phyloP scores from a whole-genome alignment of 2,797 vertebrate genomes.

The Adelosebastes latens region DNA sequence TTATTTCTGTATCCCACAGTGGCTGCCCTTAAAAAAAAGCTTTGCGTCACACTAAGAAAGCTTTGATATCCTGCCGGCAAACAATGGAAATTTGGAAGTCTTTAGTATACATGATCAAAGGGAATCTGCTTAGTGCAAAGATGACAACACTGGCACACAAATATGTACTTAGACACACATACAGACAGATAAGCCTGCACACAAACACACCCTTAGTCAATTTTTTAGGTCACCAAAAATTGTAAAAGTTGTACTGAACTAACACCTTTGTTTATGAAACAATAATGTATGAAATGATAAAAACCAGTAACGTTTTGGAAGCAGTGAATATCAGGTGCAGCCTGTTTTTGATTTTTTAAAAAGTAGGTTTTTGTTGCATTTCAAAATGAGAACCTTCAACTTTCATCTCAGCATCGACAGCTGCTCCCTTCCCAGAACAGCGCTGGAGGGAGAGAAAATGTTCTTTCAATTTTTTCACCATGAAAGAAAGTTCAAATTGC shows the following conservation, averaged over 20 bases:
- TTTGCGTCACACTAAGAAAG: conserved; percentile 21
- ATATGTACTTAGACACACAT: neutral
- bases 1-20: conserved; percentile 59
- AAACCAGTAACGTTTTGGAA: neutral
- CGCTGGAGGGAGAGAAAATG: conserved; percentile 31
- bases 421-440: conserved; percentile 7
- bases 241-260: neutral
- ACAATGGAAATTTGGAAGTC: conserved; percentile 56
- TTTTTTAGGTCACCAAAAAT: neutral
- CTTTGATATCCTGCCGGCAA: conserved; percentile 65
- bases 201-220: neutral
- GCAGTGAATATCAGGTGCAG: conserved; percentile 2
- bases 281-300: neutral
- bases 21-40: conserved; percentile 30
- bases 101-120: conserved; percentile 62
- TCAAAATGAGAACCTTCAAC: conserved; percentile 27
- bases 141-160: conserved; percentile 22
- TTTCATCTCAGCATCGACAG: conserved; percentile 36
- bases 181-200: neutral
- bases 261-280: neutral
- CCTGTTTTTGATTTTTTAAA: neutral
- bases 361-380: conserved; percentile 17
- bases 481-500: conserved; percentile 54
- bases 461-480: conserved; percentile 41
- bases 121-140: conserved; percentile 32